Evolutionary conservation across 2,797 vertebrate genomes (phyloP).

Genomic region (Hypotaenidia philippensis): DNA sequence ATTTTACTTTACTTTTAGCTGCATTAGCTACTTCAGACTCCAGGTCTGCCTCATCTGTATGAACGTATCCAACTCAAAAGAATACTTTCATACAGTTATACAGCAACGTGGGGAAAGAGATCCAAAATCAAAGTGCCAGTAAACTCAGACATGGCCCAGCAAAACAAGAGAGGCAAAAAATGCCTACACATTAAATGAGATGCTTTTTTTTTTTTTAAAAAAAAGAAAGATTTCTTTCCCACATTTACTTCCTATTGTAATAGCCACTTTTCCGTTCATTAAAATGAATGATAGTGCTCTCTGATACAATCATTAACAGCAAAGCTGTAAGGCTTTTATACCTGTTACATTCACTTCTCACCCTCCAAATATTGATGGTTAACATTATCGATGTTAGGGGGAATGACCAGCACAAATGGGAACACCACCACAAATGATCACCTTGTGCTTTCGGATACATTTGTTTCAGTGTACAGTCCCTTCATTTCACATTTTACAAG

Average conservation of each 20-base stretch:
- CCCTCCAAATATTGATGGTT: conserved; percentile 82
- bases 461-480: conserved; percentile 85
- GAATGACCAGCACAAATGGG: conserved; percentile 84
- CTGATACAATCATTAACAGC: conserved; percentile 76
- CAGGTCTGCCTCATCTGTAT: conserved; percentile 76
- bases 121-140: conserved; percentile 81
- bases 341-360: conserved; percentile 83
- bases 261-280: conserved; percentile 75
- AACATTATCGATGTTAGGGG: conserved; percentile 72
- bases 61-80: conserved; percentile 80
- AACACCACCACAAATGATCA: conserved; percentile 82
- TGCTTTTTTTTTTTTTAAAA: conserved; percentile 69
- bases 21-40: conserved; percentile 84
- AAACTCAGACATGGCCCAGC: conserved; percentile 82
- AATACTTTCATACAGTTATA: conserved; percentile 77
- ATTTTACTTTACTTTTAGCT: conserved; percentile 82
- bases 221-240: conserved; percentile 77
- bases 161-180: conserved; percentile 77
- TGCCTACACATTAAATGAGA: conserved; percentile 89
- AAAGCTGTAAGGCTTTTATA: conserved; percentile 79
- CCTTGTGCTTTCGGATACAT: conserved; percentile 82
- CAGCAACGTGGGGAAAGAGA: conserved; percentile 86
- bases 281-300: conserved; percentile 78
- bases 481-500: conserved; percentile 83
- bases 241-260: conserved; percentile 65